phyloP scores from a whole-genome alignment of 1,140 invertebrate species.

The Drosophila prosaltans region DNA sequence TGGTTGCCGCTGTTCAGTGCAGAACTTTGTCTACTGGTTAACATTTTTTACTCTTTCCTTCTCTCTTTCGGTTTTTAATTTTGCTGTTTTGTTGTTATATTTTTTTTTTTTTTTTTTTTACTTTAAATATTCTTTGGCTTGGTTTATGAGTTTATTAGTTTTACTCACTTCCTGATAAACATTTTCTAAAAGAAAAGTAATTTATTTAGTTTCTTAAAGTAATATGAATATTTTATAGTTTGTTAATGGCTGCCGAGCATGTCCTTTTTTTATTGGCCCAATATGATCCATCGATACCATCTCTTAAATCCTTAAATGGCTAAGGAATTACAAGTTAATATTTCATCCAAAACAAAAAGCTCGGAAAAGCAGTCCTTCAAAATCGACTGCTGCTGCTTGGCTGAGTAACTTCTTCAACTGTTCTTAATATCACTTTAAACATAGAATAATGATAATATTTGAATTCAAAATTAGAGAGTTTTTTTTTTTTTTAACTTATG shows the following conservation, averaged over 20 bases:
- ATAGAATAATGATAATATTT: no score
- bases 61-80: neutral
- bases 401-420: no score
- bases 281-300: neutral
- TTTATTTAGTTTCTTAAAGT: neutral
- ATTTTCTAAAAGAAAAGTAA: slow-evolving; percentile 29
- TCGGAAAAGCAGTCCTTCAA: no score
- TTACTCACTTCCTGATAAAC: slow-evolving; percentile 28
- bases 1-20: slow-evolving; percentile 49
- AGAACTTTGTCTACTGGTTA: slow-evolving; percentile 54
- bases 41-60: slow-evolving; percentile 8
- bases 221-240: no score
- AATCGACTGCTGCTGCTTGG: no score
- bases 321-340: no score
- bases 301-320: no score
- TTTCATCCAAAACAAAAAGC: no score
- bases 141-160: slow-evolving; percentile 40
- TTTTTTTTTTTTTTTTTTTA: neutral
- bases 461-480: no score
- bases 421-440: no score
- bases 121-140: slow-evolving; percentile 24
- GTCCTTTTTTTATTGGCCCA: neutral
- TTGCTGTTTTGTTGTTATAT: neutral
- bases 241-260: no score
- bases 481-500: no score